A percentile compares a stretch with the other conserved stretches of the same genome.
Evolutionary conservation across 2,113 vertebrate species (phyloP).

Genomic region (Nannobrachium achirus): DNA sequence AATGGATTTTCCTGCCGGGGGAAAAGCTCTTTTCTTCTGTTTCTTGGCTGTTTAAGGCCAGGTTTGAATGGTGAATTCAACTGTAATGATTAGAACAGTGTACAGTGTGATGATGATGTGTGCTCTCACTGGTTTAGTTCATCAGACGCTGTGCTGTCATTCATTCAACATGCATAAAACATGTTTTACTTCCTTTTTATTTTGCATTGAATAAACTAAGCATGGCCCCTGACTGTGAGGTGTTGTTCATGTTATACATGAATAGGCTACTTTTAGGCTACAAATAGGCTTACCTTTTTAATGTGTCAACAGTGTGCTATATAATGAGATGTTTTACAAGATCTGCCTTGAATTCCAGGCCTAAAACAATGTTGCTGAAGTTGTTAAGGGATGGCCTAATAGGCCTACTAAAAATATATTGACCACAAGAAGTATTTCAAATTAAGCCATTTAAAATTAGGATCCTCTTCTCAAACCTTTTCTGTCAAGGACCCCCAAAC

Average conservation of each 20-base stretch:
- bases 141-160: conserved; percentile 85
- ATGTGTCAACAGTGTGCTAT: neutral
- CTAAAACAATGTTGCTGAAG: too few relatives aligned
- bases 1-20: conserved; percentile 49
- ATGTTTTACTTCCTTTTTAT: conserved; percentile 70
- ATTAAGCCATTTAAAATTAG: too few relatives aligned
- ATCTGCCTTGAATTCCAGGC: neutral
- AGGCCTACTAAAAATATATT: too few relatives aligned
- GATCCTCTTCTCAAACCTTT: too few relatives aligned
- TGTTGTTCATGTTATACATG: neutral
- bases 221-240: conserved; percentile 83
- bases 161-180: conserved; percentile 80
- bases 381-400: too few relatives aligned
- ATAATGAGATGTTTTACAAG: neutral
- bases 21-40: conserved; percentile 61
- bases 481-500: too few relatives aligned
- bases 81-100: conserved; percentile 77
- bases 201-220: conserved; percentile 90
- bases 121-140: conserved; percentile 76
- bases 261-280: too few relatives aligned
- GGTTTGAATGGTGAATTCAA: conserved; percentile 71
- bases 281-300: neutral
- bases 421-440: too few relatives aligned
- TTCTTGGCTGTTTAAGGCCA: conserved; percentile 85
- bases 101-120: conserved; percentile 79